phyloP scores from a whole-genome alignment of 2,113 vertebrate genomes.

The Rhabdornis inornatus region DNA sequence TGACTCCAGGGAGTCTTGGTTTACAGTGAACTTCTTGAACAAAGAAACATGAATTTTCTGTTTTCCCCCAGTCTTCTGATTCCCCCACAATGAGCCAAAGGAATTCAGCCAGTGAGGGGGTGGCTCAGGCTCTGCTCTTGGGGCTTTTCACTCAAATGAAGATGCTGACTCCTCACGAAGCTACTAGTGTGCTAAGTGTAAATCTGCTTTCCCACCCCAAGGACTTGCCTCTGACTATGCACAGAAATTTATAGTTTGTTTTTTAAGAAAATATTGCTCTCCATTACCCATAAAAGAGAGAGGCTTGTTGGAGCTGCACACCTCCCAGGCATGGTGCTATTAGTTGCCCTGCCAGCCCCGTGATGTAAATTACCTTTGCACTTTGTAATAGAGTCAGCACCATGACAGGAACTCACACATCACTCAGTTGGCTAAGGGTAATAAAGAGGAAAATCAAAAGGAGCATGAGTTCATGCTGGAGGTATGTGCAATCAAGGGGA shows the following conservation, averaged over 20 bases:
- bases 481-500: conserved; percentile 56
- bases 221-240: background rate
- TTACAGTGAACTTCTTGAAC: background rate
- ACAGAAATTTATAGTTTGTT: conserved; percentile 54
- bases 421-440: conserved; percentile 73
- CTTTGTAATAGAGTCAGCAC: conserved; percentile 77
- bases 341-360: conserved; percentile 12
- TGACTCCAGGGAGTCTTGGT: conserved; percentile 22
- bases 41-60: conserved; percentile 24
- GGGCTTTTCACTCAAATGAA: background rate
- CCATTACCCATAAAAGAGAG: conserved; percentile 47
- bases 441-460: conserved; percentile 75
- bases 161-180: background rate
- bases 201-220: conserved; percentile 5
- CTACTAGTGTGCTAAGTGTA: background rate
- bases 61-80: background rate
- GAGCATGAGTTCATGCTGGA: conserved; percentile 62
- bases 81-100: background rate
- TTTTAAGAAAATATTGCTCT: conserved; percentile 7
- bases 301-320: conserved; percentile 15
- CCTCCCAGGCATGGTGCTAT: background rate
- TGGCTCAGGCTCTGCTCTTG: background rate
- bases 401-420: conserved; percentile 74
- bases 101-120: background rate
- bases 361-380: conserved; percentile 73